A percentile compares a stretch with the other conserved stretches of the same genome.
Evolutionary conservation across 2,888 invertebrate genomes (phyloP).

Genomic region (Formica aserva): DNA sequence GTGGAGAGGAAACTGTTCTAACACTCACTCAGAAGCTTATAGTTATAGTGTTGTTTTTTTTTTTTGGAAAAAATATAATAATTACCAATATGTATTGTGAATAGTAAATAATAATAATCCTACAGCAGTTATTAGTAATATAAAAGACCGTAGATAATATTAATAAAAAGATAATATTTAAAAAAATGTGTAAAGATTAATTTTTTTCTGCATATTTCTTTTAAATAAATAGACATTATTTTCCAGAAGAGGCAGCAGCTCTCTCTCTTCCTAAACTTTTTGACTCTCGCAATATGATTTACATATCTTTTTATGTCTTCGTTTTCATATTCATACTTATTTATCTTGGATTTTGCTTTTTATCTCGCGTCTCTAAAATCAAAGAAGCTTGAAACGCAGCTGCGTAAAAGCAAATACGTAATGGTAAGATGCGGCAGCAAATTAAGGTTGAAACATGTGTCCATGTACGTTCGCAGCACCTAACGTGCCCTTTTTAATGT

Average conservation of each 20-base stretch:
- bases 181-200: neutral
- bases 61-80: neutral
- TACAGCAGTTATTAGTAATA: neutral
- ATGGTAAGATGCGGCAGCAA: neutral
- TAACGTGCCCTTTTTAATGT: conserved; percentile 31
- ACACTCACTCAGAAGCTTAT: neutral
- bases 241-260: neutral
- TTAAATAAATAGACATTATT: neutral
- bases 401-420: neutral
- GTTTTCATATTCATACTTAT: neutral
- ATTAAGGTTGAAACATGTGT: neutral
- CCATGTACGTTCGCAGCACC: neutral
- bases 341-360: neutral
- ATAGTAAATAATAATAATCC: neutral
- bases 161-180: neutral
- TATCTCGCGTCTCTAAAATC: neutral
- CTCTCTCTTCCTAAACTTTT: neutral
- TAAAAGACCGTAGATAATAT: neutral
- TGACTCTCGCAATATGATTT: neutral
- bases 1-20: neutral
- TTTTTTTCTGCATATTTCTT: neutral
- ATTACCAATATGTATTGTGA: neutral
- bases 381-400: neutral
- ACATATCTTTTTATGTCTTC: neutral
- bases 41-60: neutral